Evolutionary conservation across 2,797 vertebrate species (phyloP).

Genomic region (Myripristis murdjan): DNA sequence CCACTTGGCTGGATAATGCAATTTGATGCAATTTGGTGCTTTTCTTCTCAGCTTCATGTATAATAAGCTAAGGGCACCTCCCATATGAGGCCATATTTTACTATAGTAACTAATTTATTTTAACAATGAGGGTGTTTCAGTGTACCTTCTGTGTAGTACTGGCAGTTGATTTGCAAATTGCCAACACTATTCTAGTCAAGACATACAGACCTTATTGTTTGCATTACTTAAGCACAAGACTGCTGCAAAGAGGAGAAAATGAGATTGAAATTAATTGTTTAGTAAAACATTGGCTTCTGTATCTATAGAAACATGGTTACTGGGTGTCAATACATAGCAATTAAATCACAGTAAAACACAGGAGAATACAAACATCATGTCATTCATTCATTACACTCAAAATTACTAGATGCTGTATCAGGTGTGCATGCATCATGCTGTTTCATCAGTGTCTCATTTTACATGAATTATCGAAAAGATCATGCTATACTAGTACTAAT

Average conservation of each 20-base stretch:
- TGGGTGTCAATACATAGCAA: conserved; percentile 6
- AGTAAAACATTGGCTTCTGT: conserved; percentile 24
- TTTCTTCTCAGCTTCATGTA: conserved; percentile 63
- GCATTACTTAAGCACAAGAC: conserved; percentile 8
- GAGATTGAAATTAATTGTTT: conserved; percentile 30
- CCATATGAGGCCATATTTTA: conserved; percentile 67
- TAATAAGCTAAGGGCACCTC: conserved; percentile 74
- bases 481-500: too few relatives aligned
- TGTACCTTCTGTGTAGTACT: conserved; percentile 46
- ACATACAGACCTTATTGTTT: conserved; percentile 33
- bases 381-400: not conserved
- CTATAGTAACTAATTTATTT: conserved; percentile 71
- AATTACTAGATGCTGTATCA: too few relatives aligned
- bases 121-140: conserved; percentile 59
- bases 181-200: conserved; percentile 23
- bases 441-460: too few relatives aligned
- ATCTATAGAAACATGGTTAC: conserved; percentile 19
- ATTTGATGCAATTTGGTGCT: conserved; percentile 81
- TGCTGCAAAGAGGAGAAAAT: conserved; percentile 36
- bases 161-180: conserved; percentile 44
- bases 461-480: too few relatives aligned
- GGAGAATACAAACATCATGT: not conserved
- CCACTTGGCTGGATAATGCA: conserved; percentile 81
- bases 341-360: conserved; percentile 11
- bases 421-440: too few relatives aligned